Conservation (phyloP, 53 echinoderm and acorn worm genomes). For the Astropecten irregularis region DNA sequence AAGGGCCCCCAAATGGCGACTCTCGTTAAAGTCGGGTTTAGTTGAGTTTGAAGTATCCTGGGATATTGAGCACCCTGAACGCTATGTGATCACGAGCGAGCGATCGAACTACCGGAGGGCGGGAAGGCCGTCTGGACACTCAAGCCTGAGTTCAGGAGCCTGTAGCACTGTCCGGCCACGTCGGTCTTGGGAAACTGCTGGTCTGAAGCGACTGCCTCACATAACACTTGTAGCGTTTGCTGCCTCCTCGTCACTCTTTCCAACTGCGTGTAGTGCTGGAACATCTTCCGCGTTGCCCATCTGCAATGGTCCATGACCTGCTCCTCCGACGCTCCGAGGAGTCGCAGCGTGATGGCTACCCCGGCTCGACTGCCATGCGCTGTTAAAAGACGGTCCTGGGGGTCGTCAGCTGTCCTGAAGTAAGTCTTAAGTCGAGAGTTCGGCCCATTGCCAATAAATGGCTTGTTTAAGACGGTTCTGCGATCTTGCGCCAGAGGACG, state of each 20-base stretch:
- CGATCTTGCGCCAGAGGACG: not conserved
- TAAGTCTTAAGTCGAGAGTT: not conserved
- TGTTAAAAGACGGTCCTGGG: not conserved
- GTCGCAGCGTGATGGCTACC: not conserved
- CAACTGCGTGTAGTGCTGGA: not conserved
- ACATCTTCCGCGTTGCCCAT: not conserved
- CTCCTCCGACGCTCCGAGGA: not conserved
- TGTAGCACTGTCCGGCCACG: not conserved
- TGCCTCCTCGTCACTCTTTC: not conserved
- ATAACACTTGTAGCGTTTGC: not conserved
- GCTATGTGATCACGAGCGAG: no score
- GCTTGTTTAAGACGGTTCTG: not conserved
- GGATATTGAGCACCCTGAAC: no score
- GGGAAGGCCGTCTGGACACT: not conserved
- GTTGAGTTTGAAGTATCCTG: no score
- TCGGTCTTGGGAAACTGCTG: not conserved
- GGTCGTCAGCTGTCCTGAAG: not conserved
- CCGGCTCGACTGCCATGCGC: not conserved
- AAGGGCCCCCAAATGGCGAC: no score
- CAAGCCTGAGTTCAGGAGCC: not conserved
- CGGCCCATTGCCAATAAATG: not conserved
- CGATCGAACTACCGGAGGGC: no score
- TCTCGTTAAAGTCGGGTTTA: no score
- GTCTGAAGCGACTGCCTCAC: not conserved
- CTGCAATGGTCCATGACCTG: not conserved